A percentile compares a stretch with the other conserved stretches of the same genome.
phyloP scores from a whole-genome alignment of 1,140 invertebrate species.

The Drosophila carrolli region DNA sequence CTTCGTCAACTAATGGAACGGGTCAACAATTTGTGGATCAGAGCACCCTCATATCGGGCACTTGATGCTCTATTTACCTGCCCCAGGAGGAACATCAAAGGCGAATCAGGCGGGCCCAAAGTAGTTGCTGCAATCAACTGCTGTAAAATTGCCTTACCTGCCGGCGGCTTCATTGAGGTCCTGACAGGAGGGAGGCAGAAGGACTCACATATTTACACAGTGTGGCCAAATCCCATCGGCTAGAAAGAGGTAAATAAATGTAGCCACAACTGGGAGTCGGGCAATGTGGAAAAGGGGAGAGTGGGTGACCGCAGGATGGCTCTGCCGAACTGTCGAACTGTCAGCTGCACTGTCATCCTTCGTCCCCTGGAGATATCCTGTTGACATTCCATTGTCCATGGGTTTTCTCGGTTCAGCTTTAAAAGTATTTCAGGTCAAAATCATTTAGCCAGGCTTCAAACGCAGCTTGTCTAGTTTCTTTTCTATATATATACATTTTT shows the following conservation, averaged over 20 bases:
- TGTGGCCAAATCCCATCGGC: constrained; percentile 57
- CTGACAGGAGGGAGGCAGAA: constrained; percentile 1
- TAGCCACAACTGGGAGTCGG: constrained; percentile 42
- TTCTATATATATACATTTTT: constrained; percentile 15
- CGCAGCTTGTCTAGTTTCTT: constrained; percentile 16
- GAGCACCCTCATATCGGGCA: constrained; percentile 20
- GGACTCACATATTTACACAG: constrained; percentile 57
- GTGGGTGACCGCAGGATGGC: constrained; percentile 15
- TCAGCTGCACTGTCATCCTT: constrained; percentile 31
- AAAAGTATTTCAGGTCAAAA: constrained; percentile 44
- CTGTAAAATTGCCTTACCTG: constrained; percentile 42
- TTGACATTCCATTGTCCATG: constrained; percentile 28
- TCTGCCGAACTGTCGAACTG: constrained; percentile 33
- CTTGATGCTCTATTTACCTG: constrained; percentile 43
- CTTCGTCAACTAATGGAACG: constrained; percentile 9
- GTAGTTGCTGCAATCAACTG: constrained; percentile 45
- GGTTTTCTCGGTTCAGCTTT: constrained; percentile 36
- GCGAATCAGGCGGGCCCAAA: constrained; percentile 5
- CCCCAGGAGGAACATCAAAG: constrained; percentile 40
- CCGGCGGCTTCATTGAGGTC: constrained; percentile 1
- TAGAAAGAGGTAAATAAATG: constrained; percentile 59
- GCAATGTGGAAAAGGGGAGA: neutral
- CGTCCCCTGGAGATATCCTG: constrained; percentile 10
- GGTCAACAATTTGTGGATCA: constrained; percentile 16
- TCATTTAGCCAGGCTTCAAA: constrained; percentile 19